Conservation (phyloP, 2,888 invertebrate genomes). For the Orthosia incerta region DNA sequence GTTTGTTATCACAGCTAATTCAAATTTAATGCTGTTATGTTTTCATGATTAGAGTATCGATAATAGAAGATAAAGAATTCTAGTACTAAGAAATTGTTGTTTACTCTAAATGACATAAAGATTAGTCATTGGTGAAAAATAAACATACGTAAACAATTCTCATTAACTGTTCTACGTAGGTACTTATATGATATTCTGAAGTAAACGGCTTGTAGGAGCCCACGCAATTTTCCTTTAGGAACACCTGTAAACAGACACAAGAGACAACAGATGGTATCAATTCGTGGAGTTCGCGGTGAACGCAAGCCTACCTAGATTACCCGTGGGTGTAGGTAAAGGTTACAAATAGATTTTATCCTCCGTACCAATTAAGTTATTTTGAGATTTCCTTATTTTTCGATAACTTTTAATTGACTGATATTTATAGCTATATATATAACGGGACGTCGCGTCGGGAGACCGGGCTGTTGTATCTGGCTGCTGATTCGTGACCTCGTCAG, state of each 20-base stretch:
- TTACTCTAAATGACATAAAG: too few species aligned
- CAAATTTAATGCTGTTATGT: background rate
- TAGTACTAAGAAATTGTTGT: constrained; percentile 14
- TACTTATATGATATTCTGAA: constrained; percentile 4
- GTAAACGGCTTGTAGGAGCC: background rate
- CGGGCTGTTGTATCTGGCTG: too few species aligned
- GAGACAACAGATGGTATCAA: background rate
- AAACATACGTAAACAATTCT: background rate
- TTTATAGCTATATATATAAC: background rate
- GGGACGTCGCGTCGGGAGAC: too few species aligned
- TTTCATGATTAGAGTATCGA: constrained; percentile 21
- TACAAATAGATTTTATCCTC: background rate
- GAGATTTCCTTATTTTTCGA: background rate
- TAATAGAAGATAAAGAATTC: background rate
- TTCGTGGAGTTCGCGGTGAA: constrained; percentile 16
- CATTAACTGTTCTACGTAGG: background rate
- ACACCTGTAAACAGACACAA: background rate
- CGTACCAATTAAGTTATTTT: background rate
- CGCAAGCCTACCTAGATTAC: background rate
- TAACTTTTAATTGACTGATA: background rate
- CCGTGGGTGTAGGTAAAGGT: background rate
- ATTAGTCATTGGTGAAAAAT: constrained; percentile 26
- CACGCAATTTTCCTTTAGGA: background rate
- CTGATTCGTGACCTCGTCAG: too few species aligned
- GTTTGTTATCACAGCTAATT: background rate